Conservation (phyloP, 2,888 invertebrate genomes). For the Cerastis rubricosa region DNA sequence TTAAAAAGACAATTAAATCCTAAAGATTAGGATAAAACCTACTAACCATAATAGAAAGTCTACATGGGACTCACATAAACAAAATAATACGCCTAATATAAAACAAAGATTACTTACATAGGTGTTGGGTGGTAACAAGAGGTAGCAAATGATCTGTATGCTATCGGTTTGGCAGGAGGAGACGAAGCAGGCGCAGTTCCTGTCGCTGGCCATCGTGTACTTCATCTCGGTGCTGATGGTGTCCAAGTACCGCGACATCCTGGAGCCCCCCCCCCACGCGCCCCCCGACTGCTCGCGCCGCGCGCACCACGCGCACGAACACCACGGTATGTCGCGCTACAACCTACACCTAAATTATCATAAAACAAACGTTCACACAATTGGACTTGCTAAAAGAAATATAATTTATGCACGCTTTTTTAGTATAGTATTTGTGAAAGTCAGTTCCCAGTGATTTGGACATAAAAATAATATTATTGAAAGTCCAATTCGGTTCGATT, state of each 20-base stretch:
- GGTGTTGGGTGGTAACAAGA: conserved; percentile 36
- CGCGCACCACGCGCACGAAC: conserved; percentile 84
- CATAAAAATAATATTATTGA: neutral
- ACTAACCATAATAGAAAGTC: too few species aligned
- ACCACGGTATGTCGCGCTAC: conserved; percentile 81
- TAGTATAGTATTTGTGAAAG: conserved; percentile 28
- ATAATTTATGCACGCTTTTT: conserved; percentile 65
- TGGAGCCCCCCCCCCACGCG: conserved; percentile 96
- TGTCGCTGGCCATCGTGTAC: conserved; percentile 99
- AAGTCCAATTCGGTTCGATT: conserved; percentile 5
- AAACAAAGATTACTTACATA: neutral
- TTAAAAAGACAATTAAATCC: too few species aligned
- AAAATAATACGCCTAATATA: too few species aligned
- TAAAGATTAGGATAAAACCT: too few species aligned
- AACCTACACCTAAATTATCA: neutral
- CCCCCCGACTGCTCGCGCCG: conserved; percentile 84
- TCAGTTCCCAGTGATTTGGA: conserved; percentile 6
- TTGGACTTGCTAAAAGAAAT: conserved; percentile 37
- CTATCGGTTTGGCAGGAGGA: conserved; percentile 94
- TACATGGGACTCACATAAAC: too few species aligned
- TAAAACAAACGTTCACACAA: conserved; percentile 34
- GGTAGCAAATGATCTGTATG: conserved; percentile 56
- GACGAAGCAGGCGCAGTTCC: conserved; percentile 99
- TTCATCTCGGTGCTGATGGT: conserved; percentile 99
- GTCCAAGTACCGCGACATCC: conserved; percentile 99